phyloP scores from a whole-genome alignment of 2,888 invertebrate genomes.

The Leucoptera coffeella region DNA sequence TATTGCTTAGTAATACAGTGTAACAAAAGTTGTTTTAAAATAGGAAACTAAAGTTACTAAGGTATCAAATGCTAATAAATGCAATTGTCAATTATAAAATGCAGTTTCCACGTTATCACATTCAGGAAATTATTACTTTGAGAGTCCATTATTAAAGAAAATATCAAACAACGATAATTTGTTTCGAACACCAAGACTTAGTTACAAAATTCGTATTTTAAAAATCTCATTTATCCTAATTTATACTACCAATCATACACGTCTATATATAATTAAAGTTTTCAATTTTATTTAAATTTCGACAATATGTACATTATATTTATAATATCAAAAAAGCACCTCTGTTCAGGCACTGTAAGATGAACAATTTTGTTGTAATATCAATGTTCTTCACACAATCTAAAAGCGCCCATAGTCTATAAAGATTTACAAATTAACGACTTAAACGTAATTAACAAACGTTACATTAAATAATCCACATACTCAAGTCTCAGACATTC shows the following conservation, averaged over 20 bases:
- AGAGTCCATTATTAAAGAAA: too few species aligned
- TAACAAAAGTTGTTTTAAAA: constrained; percentile 40
- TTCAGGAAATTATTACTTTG: too few species aligned
- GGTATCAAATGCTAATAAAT: constrained; percentile 48
- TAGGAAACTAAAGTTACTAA: constrained; percentile 29
- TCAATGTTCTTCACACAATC: too few species aligned
- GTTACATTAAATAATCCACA: constrained; percentile 45
- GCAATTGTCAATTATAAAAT: constrained; percentile 44
- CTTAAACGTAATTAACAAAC: constrained; percentile 23
- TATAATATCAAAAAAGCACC: too few species aligned
- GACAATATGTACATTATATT: too few species aligned
- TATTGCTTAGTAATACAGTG: constrained; percentile 49
- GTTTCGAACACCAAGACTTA: too few species aligned
- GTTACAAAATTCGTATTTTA: constrained; percentile 23
- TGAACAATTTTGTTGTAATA: too few species aligned
- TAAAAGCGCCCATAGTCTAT: constrained; percentile 22
- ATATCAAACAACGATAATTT: too few species aligned
- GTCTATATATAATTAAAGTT: too few species aligned
- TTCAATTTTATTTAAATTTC: too few species aligned
- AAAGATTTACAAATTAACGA: constrained; percentile 18
- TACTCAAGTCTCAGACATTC: constrained; percentile 41
- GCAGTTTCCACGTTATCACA: too few species aligned
- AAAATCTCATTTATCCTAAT: constrained; percentile 37
- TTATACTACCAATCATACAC: constrained; percentile 5
- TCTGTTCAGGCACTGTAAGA: too few species aligned